These are phyloP conservation scores for Lottia gigantea DNA, from an alignment of 2,888 invertebrate genomes.

Conservation along the genomic window DNA sequence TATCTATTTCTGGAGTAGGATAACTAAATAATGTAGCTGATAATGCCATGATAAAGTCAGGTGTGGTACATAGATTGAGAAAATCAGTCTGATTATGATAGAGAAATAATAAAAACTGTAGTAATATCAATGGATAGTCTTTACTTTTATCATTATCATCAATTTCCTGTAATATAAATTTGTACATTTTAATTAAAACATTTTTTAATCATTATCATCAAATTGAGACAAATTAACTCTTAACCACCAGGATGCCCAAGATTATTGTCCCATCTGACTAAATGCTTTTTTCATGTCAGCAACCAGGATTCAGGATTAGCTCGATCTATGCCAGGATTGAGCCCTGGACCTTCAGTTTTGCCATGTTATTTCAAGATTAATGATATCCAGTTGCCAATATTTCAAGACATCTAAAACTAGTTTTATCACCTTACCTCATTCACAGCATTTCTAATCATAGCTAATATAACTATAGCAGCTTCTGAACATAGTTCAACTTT, in stretches of 20 bases:
- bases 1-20: constrained; percentile 56
- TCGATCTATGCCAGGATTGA: no score
- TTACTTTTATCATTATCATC: constrained; percentile 39
- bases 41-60: constrained; percentile 87
- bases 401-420: neutral
- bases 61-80: constrained; percentile 89
- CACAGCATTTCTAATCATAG: constrained; percentile 79
- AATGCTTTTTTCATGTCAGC: no score
- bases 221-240: no score
- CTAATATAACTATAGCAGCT: constrained; percentile 87
- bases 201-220: no score
- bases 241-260: no score
- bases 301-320: no score
- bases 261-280: no score
- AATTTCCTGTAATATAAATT: constrained; percentile 21
- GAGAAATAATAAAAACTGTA: constrained; percentile 89
- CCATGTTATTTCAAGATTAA: no score
- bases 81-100: constrained; percentile 96
- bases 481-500: constrained; percentile 81
- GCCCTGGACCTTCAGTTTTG: no score
- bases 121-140: constrained; percentile 70
- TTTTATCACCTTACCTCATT: constrained; percentile 69
- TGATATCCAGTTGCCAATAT: no score
- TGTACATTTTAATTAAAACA: no score
- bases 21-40: constrained; percentile 84